phyloP scores from a whole-genome alignment of 2,888 invertebrate genomes.

The Yponomeuta evonymella region DNA sequence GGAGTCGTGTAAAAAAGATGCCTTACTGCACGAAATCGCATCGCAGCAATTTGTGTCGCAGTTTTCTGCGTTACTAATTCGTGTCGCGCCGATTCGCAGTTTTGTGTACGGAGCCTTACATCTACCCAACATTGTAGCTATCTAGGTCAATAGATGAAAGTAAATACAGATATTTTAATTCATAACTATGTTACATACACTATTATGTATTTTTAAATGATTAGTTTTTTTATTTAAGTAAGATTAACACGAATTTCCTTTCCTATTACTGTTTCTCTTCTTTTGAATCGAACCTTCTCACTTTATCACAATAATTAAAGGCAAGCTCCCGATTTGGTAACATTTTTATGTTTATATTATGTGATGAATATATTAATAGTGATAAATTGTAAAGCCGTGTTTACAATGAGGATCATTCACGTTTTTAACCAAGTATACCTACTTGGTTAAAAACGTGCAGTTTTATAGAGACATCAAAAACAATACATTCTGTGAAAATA shows the following conservation, averaged over 20 bases:
- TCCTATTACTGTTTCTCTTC: conserved; percentile 14
- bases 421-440: no score
- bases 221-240: conserved; percentile 46
- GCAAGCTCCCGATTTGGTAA: conserved; percentile 4
- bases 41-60: no score
- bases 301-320: conserved; percentile 8
- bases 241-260: conserved; percentile 18
- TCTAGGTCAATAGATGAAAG: conserved; percentile 33
- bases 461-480: no score
- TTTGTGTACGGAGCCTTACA: neutral
- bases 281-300: conserved; percentile 2
- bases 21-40: no score
- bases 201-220: conserved; percentile 51
- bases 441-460: no score
- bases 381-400: neutral
- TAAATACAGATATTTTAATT: conserved; percentile 70
- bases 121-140: neutral
- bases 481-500: no score
- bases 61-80: no score
- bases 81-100: no score
- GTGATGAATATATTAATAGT: neutral
- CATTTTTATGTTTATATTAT: neutral
- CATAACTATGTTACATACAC: conserved; percentile 49
- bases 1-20: no score
- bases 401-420: neutral